Evolutionary conservation across 2,797 vertebrate genomes (phyloP).

Genomic region (Sitta carolinensis): DNA sequence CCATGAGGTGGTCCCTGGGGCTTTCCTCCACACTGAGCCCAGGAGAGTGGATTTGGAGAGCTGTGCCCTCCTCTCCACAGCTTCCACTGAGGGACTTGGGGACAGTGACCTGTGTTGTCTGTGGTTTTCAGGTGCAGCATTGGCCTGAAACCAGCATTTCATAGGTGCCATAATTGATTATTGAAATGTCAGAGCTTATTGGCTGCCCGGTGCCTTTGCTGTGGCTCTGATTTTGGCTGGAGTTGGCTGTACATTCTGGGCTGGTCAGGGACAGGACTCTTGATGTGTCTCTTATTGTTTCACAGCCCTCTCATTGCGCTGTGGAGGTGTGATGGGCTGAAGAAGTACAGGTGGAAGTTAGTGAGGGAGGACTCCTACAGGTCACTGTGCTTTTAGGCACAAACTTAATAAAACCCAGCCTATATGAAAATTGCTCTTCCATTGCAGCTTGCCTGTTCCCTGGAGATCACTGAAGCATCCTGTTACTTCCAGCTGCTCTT

Average conservation of each 20-base stretch:
- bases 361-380: rapidly evolving
- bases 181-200: background rate
- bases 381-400: background rate
- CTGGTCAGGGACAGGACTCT: background rate
- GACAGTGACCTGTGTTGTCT: no score
- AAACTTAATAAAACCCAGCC: background rate
- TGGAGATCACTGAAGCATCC: background rate
- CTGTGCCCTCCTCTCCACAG: background rate
- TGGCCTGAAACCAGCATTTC: background rate
- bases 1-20: background rate
- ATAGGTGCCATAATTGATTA: background rate
- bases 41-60: background rate
- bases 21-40: background rate
- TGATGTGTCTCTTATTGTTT: background rate
- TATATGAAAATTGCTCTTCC: background rate
- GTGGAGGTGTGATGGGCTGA: background rate
- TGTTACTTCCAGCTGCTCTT: background rate
- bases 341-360: background rate
- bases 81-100: background rate
- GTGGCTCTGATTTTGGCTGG: background rate
- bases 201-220: background rate
- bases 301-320: rapidly evolving
- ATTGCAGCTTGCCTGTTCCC: background rate
- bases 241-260: background rate
- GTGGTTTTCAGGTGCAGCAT: background rate